A percentile compares a stretch with the other conserved stretches of the same genome.
Conservation (phyloP, 2,888 invertebrate genomes). For the Lepidonotus clava region DNA sequence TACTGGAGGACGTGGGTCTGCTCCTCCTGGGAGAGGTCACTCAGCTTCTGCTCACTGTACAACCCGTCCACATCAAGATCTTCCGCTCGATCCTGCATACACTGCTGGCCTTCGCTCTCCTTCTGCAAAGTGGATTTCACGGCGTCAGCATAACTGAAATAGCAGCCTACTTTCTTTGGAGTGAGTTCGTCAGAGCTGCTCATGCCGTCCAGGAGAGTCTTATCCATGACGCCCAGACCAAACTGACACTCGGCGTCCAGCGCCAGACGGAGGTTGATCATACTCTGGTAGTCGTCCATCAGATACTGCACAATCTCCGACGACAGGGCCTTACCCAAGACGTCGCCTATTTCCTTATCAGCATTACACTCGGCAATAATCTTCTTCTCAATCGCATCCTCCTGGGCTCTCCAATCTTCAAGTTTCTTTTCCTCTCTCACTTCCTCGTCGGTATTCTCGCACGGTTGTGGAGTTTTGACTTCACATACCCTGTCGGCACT, state of each 20-base stretch:
- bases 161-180: background rate
- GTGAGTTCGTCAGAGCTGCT: background rate
- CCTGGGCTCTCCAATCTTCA: background rate
- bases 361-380: background rate
- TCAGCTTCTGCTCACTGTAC: background rate
- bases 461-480: background rate
- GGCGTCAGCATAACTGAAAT: slow-evolving; percentile 35
- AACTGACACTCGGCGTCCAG: slow-evolving; percentile 16
- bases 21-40: background rate
- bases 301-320: background rate
- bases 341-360: background rate
- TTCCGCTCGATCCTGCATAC: background rate
- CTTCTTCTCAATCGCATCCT: background rate
- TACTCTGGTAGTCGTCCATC: slow-evolving; percentile 26
- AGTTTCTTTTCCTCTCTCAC: background rate
- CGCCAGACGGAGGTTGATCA: background rate
- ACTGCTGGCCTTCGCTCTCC: background rate
- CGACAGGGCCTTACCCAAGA: background rate
- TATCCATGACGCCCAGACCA: background rate
- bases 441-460: background rate
- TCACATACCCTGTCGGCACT: background rate
- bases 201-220: background rate
- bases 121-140: background rate
- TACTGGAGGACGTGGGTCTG: slow-evolving; percentile 5
- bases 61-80: background rate